Evolutionary conservation across 2,113 vertebrate genomes (phyloP), one percentile per base, ranked within the genome.

Genomic region (Sterrhoptilus dennistouni): DNA sequence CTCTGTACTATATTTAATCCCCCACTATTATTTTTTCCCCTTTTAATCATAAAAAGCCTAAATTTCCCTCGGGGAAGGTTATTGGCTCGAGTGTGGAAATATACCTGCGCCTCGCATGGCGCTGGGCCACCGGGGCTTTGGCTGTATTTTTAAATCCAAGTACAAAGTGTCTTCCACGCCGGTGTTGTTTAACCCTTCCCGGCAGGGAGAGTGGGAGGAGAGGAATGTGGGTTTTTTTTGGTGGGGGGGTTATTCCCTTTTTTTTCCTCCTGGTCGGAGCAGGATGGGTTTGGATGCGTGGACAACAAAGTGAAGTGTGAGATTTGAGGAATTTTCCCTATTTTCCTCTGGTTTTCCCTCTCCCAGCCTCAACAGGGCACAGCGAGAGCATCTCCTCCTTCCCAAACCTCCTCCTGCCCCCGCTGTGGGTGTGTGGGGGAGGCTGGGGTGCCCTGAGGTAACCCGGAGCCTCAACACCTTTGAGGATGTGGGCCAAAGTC

Each of bases 61-160:
- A 97, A 97, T 97, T 97, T 97, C 96, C 96, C 93, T 96, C 38
- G 86, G 96, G 95, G 96, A 96, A 96, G 95, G 93, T 96, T 97
- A 94, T 95, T 83, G 94, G 95, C 95, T 97, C 95, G 61, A 77
- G 89, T 21, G 90, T 94, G 96, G 95, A 97, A 97, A 97, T 94
- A 25, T 94, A 97, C 97, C 95, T 97, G 97, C 14, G 28, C 53
- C 70, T 93, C 10, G 76, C 90, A 72, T 35, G 44, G 94, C 87
- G 63, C 88, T 23, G 77, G 79, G 68, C 86, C 87, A n/a, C 93
- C 0, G 54, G 94, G 95, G 75, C 87, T 82, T 69, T 84, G 85
- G 89, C 83, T 97, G 91, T 97, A 97, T 96, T 97, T 97, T 97
- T 90, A 97, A 95, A 76, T 6, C 89, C 94, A 97, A 97, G 97